Evolutionary conservation across 92 coral and sea anemone genomes (phyloP), one percentile per base, ranked within the genome.

Genomic region (Porites rus): DNA sequence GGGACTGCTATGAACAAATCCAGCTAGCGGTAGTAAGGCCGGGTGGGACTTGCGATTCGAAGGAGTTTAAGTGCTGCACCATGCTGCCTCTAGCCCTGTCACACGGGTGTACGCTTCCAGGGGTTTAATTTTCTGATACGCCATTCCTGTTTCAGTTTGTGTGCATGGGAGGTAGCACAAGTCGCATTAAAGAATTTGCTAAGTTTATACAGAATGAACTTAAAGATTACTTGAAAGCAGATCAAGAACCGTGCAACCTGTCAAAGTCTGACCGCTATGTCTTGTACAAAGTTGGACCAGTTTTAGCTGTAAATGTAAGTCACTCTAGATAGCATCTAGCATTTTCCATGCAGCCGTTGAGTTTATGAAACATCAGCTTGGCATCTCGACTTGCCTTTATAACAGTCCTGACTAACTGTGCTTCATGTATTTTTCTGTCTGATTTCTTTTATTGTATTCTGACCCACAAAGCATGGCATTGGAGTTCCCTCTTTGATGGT

Each of bases 251-350:
- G 20, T 81, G 76, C 6, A 97, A 94, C 78, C 58, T 97, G 64
- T 93, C 97, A 10, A 91, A 89, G 19, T 93, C 99, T 67, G 99
- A 97, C 82, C 98, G 99, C 56, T 97, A 95, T 90, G 99, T 91
- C 58, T 90, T 97, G 66, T 97, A 95, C 90, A 97, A 97, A 86
- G 96, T 94, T 79, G 99, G 99, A 73, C 99, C 99, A 14, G 98
- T 95, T 38, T 87, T 97, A 43, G 94, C 92, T 80, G 91, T 92
- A 72, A 97, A 95, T 95, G 99, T 97, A 76, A 91, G 97, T 90
- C n/a, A 18, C n/a, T 13, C 17, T 59, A 8, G n/a, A 51, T 50
- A 1, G 60, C 12, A 13, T 19, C 9, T 65, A 65, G 69, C 22
- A 20, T 10, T 65, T 18, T 38, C 46, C 46, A 38, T 38, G 46